Evolutionary conservation across 2,888 invertebrate genomes (phyloP).

Genomic region (Sminthurinus aureus): DNA sequence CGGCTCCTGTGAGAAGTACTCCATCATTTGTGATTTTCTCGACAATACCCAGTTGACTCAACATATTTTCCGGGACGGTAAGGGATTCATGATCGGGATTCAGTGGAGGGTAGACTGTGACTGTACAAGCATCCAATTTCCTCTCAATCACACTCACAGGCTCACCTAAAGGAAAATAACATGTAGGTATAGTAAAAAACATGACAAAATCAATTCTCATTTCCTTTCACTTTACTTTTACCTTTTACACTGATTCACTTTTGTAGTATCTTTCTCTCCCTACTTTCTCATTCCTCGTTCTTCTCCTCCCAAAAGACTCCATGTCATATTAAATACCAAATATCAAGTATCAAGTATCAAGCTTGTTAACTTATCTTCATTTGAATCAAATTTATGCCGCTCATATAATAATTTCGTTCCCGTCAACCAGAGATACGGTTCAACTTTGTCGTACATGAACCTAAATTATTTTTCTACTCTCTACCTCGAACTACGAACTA

Average conservation of each 20-base stretch:
- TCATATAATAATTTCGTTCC: no score
- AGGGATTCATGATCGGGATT: conserved; percentile 82
- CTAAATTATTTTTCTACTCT: no score
- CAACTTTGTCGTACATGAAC: no score
- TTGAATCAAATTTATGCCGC: no score
- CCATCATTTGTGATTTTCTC: conserved; percentile 92
- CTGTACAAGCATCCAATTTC: conserved; percentile 89
- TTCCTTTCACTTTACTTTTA: conserved; percentile 4
- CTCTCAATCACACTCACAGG: conserved; percentile 66
- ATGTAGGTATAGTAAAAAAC: not conserved
- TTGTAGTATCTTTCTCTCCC: no score
- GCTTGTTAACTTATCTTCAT: no score
- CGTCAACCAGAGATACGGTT: no score
- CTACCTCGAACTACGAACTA: no score
- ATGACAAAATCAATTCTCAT: conserved; percentile 22
- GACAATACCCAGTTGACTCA: conserved; percentile 77
- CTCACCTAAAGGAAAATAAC: conserved; percentile 59
- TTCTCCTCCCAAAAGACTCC: no score
- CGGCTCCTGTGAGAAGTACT: conserved; percentile 79
- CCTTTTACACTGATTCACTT: not conserved
- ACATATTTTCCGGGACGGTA: conserved; percentile 77
- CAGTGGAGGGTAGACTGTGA: conserved; percentile 92
- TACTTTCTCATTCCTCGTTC: no score
- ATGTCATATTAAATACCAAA: no score
- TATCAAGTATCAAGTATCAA: no score